Conservation (phyloP, 2,797 vertebrate genomes). For the Gymnoscopelus braueri region DNA sequence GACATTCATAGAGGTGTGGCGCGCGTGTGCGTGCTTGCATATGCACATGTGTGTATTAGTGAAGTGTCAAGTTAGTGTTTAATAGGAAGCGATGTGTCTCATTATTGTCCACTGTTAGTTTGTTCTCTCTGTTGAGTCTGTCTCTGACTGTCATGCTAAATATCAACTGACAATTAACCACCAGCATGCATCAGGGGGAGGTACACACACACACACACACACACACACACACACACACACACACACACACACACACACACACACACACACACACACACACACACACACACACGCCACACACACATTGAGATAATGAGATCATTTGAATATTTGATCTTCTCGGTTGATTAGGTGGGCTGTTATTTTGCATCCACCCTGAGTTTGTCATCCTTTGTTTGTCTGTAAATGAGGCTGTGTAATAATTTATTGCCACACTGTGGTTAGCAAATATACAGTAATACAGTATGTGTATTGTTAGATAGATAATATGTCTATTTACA, state of each 20-base stretch:
- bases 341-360: conserved; percentile 74
- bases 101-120: conserved; percentile 69
- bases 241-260: conserved; percentile 11
- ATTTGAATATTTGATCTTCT: conserved; percentile 83
- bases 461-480: no score
- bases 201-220: conserved; percentile 18
- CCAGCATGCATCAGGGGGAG: conserved; percentile 43
- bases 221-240: conserved; percentile 11
- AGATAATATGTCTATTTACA: no score
- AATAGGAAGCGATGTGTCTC: conserved; percentile 68
- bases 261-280: conserved; percentile 8
- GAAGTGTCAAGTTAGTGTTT: conserved; percentile 60
- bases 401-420: background rate
- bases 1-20: background rate
- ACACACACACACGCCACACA: conserved; percentile 30
- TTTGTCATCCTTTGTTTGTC: conserved; percentile 65
- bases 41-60: conserved; percentile 1
- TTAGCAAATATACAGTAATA: no score
- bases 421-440: no score
- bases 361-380: conserved; percentile 58
- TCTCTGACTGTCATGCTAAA: conserved; percentile 71
- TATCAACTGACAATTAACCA: conserved; percentile 80
- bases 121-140: conserved; percentile 65
- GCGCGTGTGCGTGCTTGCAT: background rate
- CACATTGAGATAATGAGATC: conserved; percentile 76